These are phyloP conservation scores for Kradibia gibbosae DNA, from an alignment of 1,140 invertebrate genomes.

Conservation along the genomic window DNA sequence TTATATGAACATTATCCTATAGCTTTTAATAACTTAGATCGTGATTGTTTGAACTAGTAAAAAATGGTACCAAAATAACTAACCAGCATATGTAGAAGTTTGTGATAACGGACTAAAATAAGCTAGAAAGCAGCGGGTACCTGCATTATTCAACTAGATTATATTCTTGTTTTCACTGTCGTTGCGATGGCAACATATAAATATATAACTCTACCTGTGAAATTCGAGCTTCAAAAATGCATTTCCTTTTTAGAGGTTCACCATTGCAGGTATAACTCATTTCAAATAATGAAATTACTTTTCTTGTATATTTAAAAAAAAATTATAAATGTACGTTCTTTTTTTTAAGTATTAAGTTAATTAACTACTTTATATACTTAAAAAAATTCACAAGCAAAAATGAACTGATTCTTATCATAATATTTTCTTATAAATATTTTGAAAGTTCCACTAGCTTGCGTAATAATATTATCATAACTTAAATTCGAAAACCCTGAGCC, in stretches of 20 bases:
- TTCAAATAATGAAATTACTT: not conserved
- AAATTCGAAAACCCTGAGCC: too few species aligned
- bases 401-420: too few species aligned
- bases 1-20: too few species aligned
- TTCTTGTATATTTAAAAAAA: not conserved
- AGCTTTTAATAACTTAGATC: too few species aligned
- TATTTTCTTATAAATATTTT: too few species aligned
- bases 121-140: slow-evolving; percentile 44
- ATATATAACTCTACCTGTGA: slow-evolving; percentile 24
- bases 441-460: too few species aligned
- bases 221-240: slow-evolving; percentile 43
- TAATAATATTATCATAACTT: too few species aligned
- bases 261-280: not conserved
- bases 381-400: too few species aligned
- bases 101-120: slow-evolving; percentile 32
- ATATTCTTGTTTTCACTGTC: slow-evolving; percentile 50
- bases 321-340: not conserved
- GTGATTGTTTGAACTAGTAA: too few species aligned
- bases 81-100: too few species aligned
- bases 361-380: not conserved
- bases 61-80: too few species aligned
- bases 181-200: slow-evolving; percentile 2
- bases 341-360: not conserved
- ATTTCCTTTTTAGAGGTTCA: slow-evolving; percentile 46
- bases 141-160: slow-evolving; percentile 42